Base-by-base conservation (phyloP, 2,797 vertebrate species). In the Dendrocincla fuliginosa region DNA sequence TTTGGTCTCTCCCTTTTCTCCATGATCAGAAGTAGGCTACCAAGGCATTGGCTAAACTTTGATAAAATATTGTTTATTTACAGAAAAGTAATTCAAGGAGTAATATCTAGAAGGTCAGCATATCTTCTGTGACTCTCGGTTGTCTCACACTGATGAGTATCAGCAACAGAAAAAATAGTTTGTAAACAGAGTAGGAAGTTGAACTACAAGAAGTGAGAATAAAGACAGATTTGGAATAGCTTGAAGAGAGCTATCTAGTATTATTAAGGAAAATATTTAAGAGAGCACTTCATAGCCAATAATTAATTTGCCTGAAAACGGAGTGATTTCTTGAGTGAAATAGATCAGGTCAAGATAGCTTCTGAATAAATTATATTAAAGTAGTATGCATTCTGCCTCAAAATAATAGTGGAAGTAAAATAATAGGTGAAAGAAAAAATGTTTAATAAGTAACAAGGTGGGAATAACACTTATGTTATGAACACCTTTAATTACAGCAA, bases 401-500 rank as follows among this genome's bases (percentile, higher is more conserved):
- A 93, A 95, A 80, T 56, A 73, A 24, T 44, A 67, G 37, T 80
- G 95, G 92, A 50, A 73, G 14, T 5, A n/a, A 63, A 44, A 42
- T 16, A n/a, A 63, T 44, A 42, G 60, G 41, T 86, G 28, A 42
- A 89, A 88, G 37, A 20, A 87, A 97, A 92, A 94, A 88, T 49
- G 25, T 74, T 95, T 83, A 86, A 90, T 87, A 84, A 87, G 67
- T 75, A 89, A 68, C 23, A 39, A 5, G 23, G 20, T 82, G 77
- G n/a, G 65, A 90, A 94, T 80, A 85, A 30, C 35, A 78, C 92
- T 96, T 93, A 89, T 64, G 63, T 92, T 92, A 50, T 61, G 47
- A 65, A 84, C 93, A 24, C 53, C 68, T 91, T 92, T 94, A 92
- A 90, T 83, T 89, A 57, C 63, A 95, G 44, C 28, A 84, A 94